Base-by-base conservation (phyloP, 2,113 vertebrate genomes). In the Mandrillus leucophaeus region DNA sequence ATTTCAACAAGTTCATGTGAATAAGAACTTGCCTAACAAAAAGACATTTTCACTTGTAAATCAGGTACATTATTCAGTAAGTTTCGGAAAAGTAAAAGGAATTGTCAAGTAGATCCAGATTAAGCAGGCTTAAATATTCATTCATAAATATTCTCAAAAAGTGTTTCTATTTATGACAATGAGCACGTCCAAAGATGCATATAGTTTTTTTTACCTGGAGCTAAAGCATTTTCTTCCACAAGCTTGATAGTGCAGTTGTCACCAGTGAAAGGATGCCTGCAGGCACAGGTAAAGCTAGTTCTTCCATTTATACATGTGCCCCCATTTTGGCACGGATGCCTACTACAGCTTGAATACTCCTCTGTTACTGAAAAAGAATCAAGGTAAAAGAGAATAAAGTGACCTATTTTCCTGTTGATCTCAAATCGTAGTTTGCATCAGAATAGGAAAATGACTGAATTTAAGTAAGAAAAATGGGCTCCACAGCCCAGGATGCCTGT, bases 241-340 rank as follows among this genome's bases (percentile, higher is more conserved):
- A 98, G 88, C 97, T 98, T 99, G 5, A 76, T n/a, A 0, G 98
- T 98, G 30, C 99, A 99, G 93, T 98, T 99, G 93, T 20, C 93
- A 70, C 99, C 99, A 52, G 98, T 98, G 9, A 99, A 99, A 3
- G 99, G 99, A 78, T 99, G 99, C 5, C 99, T 98, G 45, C 99
- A 99, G 40, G 99, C 99, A 20, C 99, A 99, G 45, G 98, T 64
- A 57, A 98, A 99, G 4, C 96, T 83, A 6, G 68, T 81, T 9
- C 95, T 97, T 93, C 98, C 98, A 0, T 97, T 98, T 88, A 99
- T 98, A 38, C 99, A 99, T 0, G 99, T 99, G 43, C 99, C 99
- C 57, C 99, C 99, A 0, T 99, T 99, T 86, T 97, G 98, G 97
- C 99, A 99, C 0, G 98, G 99, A 40, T 96, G 98, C 8, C 95